Conservation (phyloP, 2,113 vertebrate species). For the Phylloscopus whistleri region DNA sequence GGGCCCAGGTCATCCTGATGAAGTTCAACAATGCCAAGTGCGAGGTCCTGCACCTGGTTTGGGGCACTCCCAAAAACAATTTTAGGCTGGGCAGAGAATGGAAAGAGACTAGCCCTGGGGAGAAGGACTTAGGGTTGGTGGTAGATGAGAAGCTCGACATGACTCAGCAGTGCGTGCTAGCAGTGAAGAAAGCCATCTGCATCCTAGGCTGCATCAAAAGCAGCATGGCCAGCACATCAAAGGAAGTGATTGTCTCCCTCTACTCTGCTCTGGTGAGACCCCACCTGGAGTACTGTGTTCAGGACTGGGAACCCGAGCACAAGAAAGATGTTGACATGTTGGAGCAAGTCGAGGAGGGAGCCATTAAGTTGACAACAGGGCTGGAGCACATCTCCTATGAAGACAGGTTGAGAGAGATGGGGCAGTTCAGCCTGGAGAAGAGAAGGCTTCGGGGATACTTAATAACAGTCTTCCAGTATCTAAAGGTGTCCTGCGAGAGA, state of each 20-base stretch:
- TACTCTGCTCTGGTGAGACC: neutral
- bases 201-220: neutral
- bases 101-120: neutral
- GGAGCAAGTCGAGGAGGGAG: neutral
- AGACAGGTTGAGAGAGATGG: neutral
- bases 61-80: neutral
- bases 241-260: neutral
- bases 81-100: neutral
- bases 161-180: neutral
- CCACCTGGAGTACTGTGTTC: neutral
- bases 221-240: rapidly evolving
- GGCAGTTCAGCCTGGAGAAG: neutral
- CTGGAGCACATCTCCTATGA: neutral
- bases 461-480: neutral
- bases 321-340: neutral
- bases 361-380: neutral
- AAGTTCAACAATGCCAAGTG: neutral
- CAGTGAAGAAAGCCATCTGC: neutral
- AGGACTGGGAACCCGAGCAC: neutral
- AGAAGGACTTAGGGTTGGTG: neutral
- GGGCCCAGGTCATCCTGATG: neutral
- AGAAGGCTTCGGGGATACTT: neutral
- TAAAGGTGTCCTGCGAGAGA: neutral
- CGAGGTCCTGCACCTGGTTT: neutral
- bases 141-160: neutral